phyloP scores from a whole-genome alignment of 64 coral and sea anemone species.

The Platygyra sinensis region DNA sequence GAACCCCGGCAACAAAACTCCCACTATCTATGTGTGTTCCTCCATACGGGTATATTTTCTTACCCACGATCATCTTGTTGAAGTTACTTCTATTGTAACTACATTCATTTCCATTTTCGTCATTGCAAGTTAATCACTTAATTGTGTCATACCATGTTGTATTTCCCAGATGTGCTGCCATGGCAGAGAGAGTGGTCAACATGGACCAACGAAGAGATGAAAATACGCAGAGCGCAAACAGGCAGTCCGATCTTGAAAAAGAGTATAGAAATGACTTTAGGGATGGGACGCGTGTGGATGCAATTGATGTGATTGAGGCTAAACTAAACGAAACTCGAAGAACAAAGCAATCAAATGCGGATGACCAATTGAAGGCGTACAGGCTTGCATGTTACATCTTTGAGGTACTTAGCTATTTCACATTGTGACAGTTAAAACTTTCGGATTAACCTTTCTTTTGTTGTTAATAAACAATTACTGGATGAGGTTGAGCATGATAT shows the following conservation, averaged over 20 bases:
- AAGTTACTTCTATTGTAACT: no score
- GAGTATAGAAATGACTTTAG: not conserved
- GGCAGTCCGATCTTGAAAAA: constrained; percentile 5
- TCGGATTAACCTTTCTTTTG: no score
- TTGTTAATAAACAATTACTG: no score
- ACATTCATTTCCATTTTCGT: no score
- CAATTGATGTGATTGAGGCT: not conserved
- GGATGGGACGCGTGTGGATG: not conserved
- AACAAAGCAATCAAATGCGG: not conserved
- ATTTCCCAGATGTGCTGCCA: not conserved
- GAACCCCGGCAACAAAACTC: no score
- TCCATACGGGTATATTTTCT: no score
- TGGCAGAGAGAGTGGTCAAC: constrained; percentile 1
- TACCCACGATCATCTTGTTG: no score
- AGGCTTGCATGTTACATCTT: constrained; percentile 16
- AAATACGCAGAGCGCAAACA: not conserved
- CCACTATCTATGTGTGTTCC: no score
- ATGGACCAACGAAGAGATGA: constrained; percentile 11
- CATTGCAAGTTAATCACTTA: no score
- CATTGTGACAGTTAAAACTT: no score
- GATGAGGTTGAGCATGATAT: no score
- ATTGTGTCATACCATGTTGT: not conserved
- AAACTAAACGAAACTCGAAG: not conserved
- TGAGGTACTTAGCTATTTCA: not conserved
- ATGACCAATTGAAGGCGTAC: not conserved